Percentiles rank a stretch among this genome's conserved stretches.
Evolutionary conservation across 2,888 invertebrate species (phyloP).

Genomic region (Nipponacmea schrenckii): DNA sequence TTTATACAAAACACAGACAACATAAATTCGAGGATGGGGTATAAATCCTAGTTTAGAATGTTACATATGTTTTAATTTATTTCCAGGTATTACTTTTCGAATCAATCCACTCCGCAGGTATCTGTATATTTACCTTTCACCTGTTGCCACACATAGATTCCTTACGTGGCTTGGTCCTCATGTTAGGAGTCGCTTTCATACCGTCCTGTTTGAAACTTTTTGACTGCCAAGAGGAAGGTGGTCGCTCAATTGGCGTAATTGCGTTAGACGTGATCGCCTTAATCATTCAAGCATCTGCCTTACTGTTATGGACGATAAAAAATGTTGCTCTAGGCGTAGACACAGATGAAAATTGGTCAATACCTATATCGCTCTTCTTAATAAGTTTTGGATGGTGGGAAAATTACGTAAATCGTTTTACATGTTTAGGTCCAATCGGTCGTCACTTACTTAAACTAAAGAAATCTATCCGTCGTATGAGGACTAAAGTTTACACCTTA

Average conservation of each 20-base stretch:
- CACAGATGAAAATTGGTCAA: conserved; percentile 73
- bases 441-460: conserved; percentile 73
- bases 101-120: conserved; percentile 86
- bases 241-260: conserved; percentile 37
- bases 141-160: conserved; percentile 93
- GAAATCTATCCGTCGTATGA: conserved; percentile 78
- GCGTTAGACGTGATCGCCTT: conserved; percentile 42
- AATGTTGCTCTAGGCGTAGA: conserved; percentile 30
- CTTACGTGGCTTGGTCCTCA: conserved; percentile 94
- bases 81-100: conserved; percentile 81
- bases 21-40: background rate
- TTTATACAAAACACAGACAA: background rate
- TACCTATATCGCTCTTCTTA: conserved; percentile 85
- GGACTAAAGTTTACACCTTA: conserved; percentile 91
- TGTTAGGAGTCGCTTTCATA: conserved; percentile 92
- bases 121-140: conserved; percentile 86
- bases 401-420: conserved; percentile 90
- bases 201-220: conserved; percentile 74
- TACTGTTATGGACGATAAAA: conserved; percentile 47
- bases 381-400: conserved; percentile 98
- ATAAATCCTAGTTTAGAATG: background rate
- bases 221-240: conserved; percentile 40
- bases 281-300: conserved; percentile 42
- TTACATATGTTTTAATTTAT: background rate
- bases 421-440: conserved; percentile 74